Conservation (phyloP, 2,797 vertebrate genomes). For the Valencia hispanica region DNA sequence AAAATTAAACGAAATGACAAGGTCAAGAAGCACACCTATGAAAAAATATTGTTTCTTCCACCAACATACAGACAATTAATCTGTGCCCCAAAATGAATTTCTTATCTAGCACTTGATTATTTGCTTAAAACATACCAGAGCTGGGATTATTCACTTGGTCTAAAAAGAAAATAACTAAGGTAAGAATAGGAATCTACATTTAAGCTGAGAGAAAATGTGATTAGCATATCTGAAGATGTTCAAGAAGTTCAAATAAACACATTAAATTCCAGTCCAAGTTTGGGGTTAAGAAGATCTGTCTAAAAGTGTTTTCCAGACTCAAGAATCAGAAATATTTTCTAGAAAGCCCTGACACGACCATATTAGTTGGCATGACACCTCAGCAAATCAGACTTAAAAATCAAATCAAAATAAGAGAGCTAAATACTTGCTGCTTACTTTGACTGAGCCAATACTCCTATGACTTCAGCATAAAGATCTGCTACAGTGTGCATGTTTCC, state of each 20-base stretch:
- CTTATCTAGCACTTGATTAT: constrained; percentile 51
- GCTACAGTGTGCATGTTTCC: constrained; percentile 99
- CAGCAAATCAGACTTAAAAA: constrained; percentile 14
- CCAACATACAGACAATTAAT: constrained; percentile 32
- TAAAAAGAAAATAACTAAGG: too few relatives aligned
- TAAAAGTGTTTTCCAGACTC: constrained; percentile 55
- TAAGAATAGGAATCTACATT: neutral
- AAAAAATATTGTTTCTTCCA: constrained; percentile 1
- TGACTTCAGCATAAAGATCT: constrained; percentile 97
- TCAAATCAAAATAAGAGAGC: neutral
- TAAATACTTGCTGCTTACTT: constrained; percentile 83
- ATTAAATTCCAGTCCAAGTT: constrained; percentile 79
- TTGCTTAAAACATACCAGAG: constrained; percentile 57
- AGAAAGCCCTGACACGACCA: constrained; percentile 25
- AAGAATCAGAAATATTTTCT: constrained; percentile 43
- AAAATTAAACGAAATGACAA: constrained; percentile 21
- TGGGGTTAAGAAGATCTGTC: constrained; percentile 62
- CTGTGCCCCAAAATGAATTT: constrained; percentile 50
- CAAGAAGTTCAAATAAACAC: constrained; percentile 72
- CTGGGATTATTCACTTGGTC: constrained; percentile 33
- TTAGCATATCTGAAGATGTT: neutral
- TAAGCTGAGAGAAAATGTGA: constrained; percentile 1
- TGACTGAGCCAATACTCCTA: constrained; percentile 95
- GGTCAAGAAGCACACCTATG: constrained; percentile 5
- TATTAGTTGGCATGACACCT: constrained; percentile 29